These are phyloP conservation scores for Otolemur crassicaudatus DNA, from an alignment of 2,797 vertebrate genomes.

Conservation along the genomic window DNA sequence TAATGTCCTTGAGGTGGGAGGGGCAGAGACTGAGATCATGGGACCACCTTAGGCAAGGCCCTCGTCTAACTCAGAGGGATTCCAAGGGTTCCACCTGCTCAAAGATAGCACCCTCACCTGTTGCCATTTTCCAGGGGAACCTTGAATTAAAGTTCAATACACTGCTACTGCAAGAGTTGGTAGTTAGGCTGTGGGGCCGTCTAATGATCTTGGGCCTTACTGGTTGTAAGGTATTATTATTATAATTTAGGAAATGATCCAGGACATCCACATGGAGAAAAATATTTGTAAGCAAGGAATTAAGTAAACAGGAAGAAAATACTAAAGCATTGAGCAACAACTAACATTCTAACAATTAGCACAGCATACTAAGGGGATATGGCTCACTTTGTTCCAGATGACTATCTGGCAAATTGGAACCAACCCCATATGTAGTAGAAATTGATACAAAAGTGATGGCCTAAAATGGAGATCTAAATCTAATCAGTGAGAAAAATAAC, in stretches of 20 bases:
- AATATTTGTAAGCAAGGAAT: background rate
- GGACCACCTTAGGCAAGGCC: background rate
- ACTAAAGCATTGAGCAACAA: background rate
- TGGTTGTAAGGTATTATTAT: background rate
- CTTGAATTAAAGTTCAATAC: background rate
- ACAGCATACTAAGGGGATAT: background rate
- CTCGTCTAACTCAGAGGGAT: background rate
- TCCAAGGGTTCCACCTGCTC: background rate
- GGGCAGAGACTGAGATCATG: background rate
- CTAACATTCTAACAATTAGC: background rate
- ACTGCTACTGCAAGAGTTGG: no score
- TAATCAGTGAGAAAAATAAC: background rate
- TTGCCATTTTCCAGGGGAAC: no score
- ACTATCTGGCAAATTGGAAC: background rate
- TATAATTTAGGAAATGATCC: background rate
- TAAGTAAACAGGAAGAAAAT: conserved; percentile 2
- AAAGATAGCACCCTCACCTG: background rate
- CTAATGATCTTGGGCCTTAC: background rate
- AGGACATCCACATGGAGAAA: background rate
- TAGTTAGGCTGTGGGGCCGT: background rate
- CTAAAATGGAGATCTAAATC: background rate
- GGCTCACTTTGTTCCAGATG: conserved; percentile 1
- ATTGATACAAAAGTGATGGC: background rate
- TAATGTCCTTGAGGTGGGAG: background rate
- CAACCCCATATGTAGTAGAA: background rate